phyloP scores from a whole-genome alignment of 2,113 vertebrate genomes.

The Psilopogon haemacephalus region DNA sequence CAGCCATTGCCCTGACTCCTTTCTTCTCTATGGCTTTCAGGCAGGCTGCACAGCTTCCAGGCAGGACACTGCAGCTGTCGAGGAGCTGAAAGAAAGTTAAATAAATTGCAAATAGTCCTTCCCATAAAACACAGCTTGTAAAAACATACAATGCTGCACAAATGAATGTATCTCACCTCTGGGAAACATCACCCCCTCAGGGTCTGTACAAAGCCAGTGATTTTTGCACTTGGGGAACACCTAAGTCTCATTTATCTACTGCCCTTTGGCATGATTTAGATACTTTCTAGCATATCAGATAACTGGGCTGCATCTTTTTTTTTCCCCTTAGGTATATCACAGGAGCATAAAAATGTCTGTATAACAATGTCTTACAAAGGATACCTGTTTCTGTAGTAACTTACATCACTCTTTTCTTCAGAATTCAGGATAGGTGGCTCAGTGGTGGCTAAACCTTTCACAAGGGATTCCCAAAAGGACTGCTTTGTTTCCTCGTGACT shows the following conservation, averaged over 20 bases:
- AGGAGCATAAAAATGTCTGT: neutral
- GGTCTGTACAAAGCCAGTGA: neutral
- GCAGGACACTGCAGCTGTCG: neutral
- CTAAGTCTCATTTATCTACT: neutral
- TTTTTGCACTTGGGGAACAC: neutral
- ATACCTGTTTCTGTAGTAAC: neutral
- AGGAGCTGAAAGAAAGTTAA: conserved; percentile 44
- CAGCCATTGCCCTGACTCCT: conserved; percentile 32
- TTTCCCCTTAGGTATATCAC: neutral
- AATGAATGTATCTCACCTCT: neutral
- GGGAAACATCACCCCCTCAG: neutral
- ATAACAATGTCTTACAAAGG: neutral
- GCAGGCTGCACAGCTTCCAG: conserved; percentile 19
- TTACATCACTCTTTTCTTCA: conserved; percentile 59
- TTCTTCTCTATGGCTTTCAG: conserved; percentile 26
- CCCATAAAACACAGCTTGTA: neutral
- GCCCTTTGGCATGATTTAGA: neutral
- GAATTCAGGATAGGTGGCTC: conserved; percentile 35
- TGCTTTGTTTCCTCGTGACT: conserved; percentile 2
- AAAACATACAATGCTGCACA: neutral
- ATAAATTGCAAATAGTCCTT: neutral
- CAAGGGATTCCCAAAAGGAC: conserved; percentile 48
- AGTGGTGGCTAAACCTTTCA: conserved; percentile 29
- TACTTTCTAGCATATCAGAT: neutral
- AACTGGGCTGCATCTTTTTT: neutral